These are phyloP conservation scores for Anomalospiza imberbis DNA, from an alignment of 2,797 vertebrate genomes.

Conservation along the genomic window DNA sequence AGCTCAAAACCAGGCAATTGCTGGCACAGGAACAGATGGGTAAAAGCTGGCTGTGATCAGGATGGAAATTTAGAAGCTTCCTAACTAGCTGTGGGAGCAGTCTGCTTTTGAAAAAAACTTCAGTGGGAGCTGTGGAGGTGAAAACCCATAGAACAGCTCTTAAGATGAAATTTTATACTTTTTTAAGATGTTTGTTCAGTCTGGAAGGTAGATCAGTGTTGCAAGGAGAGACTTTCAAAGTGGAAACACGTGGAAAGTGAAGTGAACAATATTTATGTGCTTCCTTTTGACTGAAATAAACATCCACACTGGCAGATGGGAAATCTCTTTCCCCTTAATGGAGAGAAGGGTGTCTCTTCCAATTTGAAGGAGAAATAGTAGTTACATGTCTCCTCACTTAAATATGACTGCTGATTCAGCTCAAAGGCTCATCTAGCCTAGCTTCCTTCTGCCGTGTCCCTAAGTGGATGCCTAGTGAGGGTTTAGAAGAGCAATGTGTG, in stretches of 20 bases:
- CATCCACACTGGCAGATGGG: neutral
- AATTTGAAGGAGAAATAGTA: neutral
- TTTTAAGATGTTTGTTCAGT: neutral
- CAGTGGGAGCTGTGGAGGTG: neutral
- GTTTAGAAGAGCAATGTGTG: neutral
- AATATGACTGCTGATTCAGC: neutral
- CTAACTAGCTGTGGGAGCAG: neutral
- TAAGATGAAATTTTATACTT: neutral
- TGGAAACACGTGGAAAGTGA: neutral
- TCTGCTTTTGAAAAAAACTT: neutral
- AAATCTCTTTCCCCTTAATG: neutral
- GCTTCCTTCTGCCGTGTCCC: neutral
- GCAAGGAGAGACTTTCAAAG: neutral
- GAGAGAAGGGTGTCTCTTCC: neutral
- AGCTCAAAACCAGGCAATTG: constrained; percentile 2
- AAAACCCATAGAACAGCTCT: neutral
- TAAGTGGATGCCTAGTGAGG: neutral
- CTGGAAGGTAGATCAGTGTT: neutral
- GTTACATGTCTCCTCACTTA: neutral
- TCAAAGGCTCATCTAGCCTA: neutral
- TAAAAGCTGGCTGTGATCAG: neutral
- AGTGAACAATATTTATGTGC: neutral
- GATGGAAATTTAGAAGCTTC: neutral
- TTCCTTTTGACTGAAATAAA: neutral
- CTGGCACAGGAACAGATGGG: neutral